Evolutionary conservation across 2,888 invertebrate species (phyloP).

Genomic region (Drosophila anomelani): DNA sequence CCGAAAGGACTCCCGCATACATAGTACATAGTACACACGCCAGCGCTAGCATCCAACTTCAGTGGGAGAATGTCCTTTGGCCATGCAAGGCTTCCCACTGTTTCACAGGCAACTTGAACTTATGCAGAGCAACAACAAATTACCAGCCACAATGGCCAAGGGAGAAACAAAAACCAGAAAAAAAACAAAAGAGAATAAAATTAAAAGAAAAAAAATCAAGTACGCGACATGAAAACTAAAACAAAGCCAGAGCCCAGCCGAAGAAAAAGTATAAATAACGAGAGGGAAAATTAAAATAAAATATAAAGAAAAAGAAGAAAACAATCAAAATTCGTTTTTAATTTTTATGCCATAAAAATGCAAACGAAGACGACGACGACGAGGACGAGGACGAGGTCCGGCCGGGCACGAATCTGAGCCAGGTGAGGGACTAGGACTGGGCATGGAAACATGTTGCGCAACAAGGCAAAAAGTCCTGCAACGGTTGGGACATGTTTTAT

Average conservation of each 20-base stretch:
- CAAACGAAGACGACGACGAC: conserved; percentile 66
- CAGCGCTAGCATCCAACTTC: conserved; percentile 22
- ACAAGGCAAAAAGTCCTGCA: conserved; percentile 59
- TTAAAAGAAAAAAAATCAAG: conserved; percentile 51
- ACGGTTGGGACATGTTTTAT: conserved; percentile 66
- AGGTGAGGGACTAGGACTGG: conserved; percentile 1
- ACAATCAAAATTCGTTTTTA: conserved; percentile 79
- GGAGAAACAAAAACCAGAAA: conserved; percentile 13
- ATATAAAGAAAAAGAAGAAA: conserved; percentile 51
- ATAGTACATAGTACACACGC: conserved; percentile 3
- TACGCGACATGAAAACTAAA: conserved; percentile 59
- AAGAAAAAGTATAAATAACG: conserved; percentile 58
- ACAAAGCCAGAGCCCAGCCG: conserved; percentile 42
- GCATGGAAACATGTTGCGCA: conserved; percentile 58
- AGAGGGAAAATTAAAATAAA: conserved; percentile 47
- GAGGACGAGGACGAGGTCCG: conserved; percentile 21
- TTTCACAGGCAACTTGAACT: conserved; percentile 48
- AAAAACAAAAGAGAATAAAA: conserved; percentile 31
- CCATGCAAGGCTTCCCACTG: conserved; percentile 70
- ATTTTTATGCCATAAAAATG: conserved; percentile 81
- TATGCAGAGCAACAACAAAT: conserved; percentile 48
- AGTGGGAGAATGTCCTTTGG: conserved; percentile 65
- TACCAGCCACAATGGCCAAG: conserved; percentile 50
- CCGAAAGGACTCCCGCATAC: neutral
- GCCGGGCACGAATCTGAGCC: conserved; percentile 56